phyloP scores from a whole-genome alignment of 2,888 invertebrate species.

The Ischnura elegans region DNA sequence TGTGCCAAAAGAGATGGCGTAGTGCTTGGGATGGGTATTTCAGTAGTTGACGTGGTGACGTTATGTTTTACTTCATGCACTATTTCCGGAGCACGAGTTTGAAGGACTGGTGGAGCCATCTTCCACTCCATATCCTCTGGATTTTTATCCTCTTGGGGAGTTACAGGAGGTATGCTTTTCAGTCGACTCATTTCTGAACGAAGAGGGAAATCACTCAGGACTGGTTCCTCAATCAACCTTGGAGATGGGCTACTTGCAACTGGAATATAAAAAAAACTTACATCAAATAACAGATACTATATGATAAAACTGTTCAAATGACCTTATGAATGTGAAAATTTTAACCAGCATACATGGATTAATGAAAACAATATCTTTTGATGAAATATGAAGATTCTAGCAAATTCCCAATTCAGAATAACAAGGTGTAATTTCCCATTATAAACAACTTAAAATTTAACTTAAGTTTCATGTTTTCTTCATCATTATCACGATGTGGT shows the following conservation, averaged over 20 bases:
- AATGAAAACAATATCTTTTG: no score
- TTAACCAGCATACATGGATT: no score
- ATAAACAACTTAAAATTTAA: no score
- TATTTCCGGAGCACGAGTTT: neutral
- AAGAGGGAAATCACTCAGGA: slow-evolving; percentile 13
- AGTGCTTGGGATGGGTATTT: neutral
- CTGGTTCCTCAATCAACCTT: neutral
- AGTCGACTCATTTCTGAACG: neutral
- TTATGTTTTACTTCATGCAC: neutral
- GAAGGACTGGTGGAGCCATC: slow-evolving; percentile 22
- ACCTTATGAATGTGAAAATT: no score
- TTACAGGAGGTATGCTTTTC: slow-evolving; percentile 8
- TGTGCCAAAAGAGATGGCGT: neutral
- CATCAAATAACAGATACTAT: no score
- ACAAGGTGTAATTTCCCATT: no score
- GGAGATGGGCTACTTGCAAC: neutral
- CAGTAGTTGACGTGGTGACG: neutral
- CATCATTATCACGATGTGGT: no score
- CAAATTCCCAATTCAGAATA: no score
- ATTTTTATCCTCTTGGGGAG: neutral
- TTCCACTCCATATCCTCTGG: slow-evolving; percentile 52
- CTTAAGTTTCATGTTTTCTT: no score
- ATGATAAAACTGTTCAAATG: no score
- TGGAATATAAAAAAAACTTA: neutral
- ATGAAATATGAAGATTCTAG: no score